Percentiles rank a stretch among this genome's conserved stretches.
Conservation (phyloP, 37 sponge, comb jelly and placozoan species). For the Ianthella basta region DNA sequence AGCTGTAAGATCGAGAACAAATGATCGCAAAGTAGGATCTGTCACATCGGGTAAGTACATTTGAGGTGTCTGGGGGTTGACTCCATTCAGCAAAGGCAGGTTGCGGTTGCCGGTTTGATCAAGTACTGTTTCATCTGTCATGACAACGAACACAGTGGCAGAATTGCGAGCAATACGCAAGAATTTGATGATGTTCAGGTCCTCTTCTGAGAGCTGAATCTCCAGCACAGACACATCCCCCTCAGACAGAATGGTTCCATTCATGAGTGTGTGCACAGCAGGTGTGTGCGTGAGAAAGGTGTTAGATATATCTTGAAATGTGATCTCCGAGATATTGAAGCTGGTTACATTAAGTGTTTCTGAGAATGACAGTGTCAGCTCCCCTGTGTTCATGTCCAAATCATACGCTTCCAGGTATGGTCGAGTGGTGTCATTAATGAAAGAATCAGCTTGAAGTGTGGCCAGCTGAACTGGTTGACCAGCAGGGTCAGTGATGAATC, state of each 20-base stretch:
- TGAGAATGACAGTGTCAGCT: slow-evolving; percentile 76
- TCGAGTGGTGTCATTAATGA: slow-evolving; percentile 61
- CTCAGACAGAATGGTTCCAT: slow-evolving; percentile 51
- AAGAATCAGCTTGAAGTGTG: slow-evolving; percentile 36
- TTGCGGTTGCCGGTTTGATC: slow-evolving; percentile 83
- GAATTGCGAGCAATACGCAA: slow-evolving; percentile 67
- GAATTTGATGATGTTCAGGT: slow-evolving; percentile 76
- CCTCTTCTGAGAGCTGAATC: slow-evolving; percentile 58
- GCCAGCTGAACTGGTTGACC: slow-evolving; percentile 51
- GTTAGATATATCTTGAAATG: slow-evolving; percentile 69
- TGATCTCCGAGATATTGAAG: slow-evolving; percentile 55
- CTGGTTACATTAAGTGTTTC: slow-evolving; percentile 82
- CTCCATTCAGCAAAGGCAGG: slow-evolving; percentile 53
- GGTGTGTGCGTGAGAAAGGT: slow-evolving; percentile 45
- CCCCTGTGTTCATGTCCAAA: slow-evolving; percentile 79
- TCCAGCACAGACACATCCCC: slow-evolving; percentile 60
- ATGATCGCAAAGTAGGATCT: slow-evolving; percentile 60
- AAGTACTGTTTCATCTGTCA: slow-evolving; percentile 56
- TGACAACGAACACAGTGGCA: slow-evolving; percentile 49
- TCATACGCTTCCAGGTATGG: slow-evolving; percentile 74
- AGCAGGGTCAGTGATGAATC: slow-evolving; percentile 76
- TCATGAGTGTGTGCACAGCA: slow-evolving; percentile 52
- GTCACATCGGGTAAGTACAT: slow-evolving; percentile 59
- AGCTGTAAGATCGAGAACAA: slow-evolving; percentile 76
- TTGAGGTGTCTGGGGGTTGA: slow-evolving; percentile 47